These are phyloP conservation scores for Protodeltote pygarga DNA, from an alignment of 2,888 invertebrate species.

Conservation along the genomic window DNA sequence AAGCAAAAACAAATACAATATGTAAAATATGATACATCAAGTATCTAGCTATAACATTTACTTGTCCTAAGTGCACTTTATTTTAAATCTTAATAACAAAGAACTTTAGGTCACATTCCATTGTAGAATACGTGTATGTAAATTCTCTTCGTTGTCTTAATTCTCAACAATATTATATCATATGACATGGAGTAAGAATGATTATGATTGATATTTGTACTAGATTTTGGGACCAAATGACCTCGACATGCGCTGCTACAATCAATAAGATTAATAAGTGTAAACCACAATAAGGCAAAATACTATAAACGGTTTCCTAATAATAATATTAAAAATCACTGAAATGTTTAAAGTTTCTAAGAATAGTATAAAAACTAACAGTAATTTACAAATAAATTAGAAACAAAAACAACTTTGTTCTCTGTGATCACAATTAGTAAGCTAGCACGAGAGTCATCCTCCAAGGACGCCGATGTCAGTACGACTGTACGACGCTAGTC, in stretches of 20 bases:
- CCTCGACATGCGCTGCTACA: slow-evolving; percentile 52
- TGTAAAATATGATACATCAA: slow-evolving; percentile 15
- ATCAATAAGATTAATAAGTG: slow-evolving; percentile 50
- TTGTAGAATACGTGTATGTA: slow-evolving; percentile 15
- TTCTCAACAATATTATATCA: slow-evolving; percentile 15
- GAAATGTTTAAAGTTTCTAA: slow-evolving; percentile 55
- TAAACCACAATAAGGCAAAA: slow-evolving; percentile 58
- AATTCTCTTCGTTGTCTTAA: slow-evolving; percentile 19
- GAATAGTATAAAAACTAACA: slow-evolving; percentile 74
- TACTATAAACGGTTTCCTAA: slow-evolving; percentile 60
- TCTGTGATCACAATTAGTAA: slow-evolving; percentile 77
- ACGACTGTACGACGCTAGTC: slow-evolving; percentile 15
- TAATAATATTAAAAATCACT: slow-evolving; percentile 60
- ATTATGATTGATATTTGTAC: slow-evolving; percentile 63
- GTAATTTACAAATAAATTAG: slow-evolving; percentile 85
- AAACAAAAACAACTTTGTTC: slow-evolving; percentile 86
- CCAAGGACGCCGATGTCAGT: too few species aligned
- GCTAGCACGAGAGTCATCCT: slow-evolving; percentile 58
- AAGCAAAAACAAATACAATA: slow-evolving; percentile 31
- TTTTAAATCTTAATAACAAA: slow-evolving; percentile 45
- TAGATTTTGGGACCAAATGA: slow-evolving; percentile 78
- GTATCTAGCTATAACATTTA: slow-evolving; percentile 41
- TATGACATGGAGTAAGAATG: slow-evolving; percentile 35
- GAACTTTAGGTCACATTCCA: slow-evolving; percentile 23
- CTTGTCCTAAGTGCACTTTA: slow-evolving; percentile 64